Conservation (phyloP, 2,888 invertebrate genomes). For the Eremobia ochroleuca region DNA sequence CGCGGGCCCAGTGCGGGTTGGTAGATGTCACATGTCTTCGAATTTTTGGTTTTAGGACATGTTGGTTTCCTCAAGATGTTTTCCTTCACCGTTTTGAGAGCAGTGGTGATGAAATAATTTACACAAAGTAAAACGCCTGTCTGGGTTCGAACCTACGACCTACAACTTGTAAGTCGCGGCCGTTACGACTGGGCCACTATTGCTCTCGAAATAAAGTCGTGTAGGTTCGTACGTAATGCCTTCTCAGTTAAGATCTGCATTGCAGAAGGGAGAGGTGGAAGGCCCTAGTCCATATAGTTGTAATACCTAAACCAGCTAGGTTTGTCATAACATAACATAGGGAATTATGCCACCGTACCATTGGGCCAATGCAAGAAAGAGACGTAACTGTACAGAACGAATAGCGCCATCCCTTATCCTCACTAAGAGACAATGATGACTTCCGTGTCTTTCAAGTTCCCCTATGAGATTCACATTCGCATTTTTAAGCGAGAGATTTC, state of each 20-base stretch:
- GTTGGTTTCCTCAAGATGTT: too few species aligned
- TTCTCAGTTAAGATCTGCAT: neutral
- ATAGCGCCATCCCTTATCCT: neutral
- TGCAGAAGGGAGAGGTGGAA: neutral
- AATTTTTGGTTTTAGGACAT: too few species aligned
- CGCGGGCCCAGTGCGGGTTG: too few species aligned
- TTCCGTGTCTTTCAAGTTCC: neutral
- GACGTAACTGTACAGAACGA: neutral
- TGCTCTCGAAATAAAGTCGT: neutral
- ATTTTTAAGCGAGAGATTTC: slow-evolving; percentile 13
- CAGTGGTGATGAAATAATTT: neutral
- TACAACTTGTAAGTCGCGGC: too few species aligned
- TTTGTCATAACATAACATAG: neutral
- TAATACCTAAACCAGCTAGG: slow-evolving; percentile 12
- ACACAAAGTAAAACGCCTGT: neutral
- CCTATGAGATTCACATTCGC: neutral
- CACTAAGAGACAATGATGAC: neutral
- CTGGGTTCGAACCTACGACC: neutral
- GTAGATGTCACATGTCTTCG: too few species aligned
- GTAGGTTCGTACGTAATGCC: neutral
- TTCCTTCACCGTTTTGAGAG: neutral
- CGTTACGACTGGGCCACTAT: too few species aligned
- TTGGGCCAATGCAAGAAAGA: neutral
- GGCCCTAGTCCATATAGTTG: neutral
- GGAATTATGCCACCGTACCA: neutral